phyloP scores from a whole-genome alignment of 2,888 invertebrate genomes.

The Eupithecia exiguata region DNA sequence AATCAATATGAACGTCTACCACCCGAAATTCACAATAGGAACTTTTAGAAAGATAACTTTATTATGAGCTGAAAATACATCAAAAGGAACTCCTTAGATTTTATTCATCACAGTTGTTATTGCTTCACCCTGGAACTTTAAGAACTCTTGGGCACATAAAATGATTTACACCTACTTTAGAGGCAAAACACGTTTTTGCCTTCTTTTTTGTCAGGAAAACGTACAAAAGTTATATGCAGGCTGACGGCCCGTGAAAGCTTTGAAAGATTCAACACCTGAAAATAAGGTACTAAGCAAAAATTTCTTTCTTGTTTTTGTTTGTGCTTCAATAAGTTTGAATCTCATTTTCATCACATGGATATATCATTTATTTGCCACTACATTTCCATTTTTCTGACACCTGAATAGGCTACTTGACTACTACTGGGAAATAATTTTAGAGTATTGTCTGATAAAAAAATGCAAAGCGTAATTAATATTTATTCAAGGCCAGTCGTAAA shows the following conservation, averaged over 20 bases:
- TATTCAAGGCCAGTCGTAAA: too few relatives aligned
- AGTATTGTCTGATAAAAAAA: too few relatives aligned
- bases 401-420: too few relatives aligned
- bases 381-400: not conserved
- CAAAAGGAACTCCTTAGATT: conserved; percentile 52
- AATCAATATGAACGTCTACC: conserved; percentile 48
- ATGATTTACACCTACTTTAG: conserved; percentile 36
- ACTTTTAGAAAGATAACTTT: conserved; percentile 48
- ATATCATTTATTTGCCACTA: not conserved
- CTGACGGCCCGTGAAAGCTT: not conserved
- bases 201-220: conserved; percentile 11
- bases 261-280: conserved; percentile 1
- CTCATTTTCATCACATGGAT: too few relatives aligned
- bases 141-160: conserved; percentile 34
- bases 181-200: conserved; percentile 38
- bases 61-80: conserved; percentile 50
- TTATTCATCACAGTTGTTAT: conserved; percentile 55
- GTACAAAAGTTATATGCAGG: conserved; percentile 14
- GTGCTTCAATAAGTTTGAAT: not conserved
- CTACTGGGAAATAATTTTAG: too few relatives aligned
- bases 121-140: conserved; percentile 40
- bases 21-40: conserved; percentile 45
- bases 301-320: not conserved
- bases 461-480: too few relatives aligned
- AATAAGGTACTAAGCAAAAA: not conserved